phyloP scores from a whole-genome alignment of 2,113 vertebrate species.

The Mesitornis unicolor region DNA sequence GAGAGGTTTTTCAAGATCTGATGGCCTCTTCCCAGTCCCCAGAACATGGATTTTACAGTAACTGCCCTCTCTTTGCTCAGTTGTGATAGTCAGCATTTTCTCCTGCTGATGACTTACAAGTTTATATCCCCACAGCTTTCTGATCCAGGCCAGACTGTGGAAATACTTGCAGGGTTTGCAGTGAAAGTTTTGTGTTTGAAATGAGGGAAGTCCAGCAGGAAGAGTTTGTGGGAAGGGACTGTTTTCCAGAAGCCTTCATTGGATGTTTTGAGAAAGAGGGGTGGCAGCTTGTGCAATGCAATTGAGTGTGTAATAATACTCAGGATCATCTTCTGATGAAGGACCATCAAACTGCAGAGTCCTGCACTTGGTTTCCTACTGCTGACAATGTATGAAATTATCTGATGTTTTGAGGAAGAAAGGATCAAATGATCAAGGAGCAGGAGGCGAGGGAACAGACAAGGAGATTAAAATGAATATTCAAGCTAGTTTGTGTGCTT shows the following conservation, averaged over 20 bases:
- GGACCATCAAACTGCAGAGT: background rate
- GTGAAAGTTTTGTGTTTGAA: background rate
- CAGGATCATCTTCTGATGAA: background rate
- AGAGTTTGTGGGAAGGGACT: background rate
- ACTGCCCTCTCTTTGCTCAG: background rate
- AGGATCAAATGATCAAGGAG: background rate
- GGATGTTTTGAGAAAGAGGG: background rate
- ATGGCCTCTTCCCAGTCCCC: background rate
- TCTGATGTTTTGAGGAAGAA: background rate
- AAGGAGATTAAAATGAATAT: background rate
- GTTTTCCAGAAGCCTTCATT: background rate
- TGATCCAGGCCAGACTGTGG: background rate
- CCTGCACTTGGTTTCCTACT: background rate
- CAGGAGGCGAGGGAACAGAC: background rate
- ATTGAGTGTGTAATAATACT: background rate
- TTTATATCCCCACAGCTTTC: background rate
- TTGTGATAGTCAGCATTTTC: background rate
- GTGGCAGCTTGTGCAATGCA: background rate
- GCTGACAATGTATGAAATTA: background rate
- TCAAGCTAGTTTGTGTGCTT: background rate
- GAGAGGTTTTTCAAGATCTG: background rate
- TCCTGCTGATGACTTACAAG: background rate
- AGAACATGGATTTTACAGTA: background rate
- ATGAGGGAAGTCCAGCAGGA: background rate
- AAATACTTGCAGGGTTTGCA: background rate